Conservation (phyloP, 2,888 invertebrate genomes). For the Rosalia funebris region DNA sequence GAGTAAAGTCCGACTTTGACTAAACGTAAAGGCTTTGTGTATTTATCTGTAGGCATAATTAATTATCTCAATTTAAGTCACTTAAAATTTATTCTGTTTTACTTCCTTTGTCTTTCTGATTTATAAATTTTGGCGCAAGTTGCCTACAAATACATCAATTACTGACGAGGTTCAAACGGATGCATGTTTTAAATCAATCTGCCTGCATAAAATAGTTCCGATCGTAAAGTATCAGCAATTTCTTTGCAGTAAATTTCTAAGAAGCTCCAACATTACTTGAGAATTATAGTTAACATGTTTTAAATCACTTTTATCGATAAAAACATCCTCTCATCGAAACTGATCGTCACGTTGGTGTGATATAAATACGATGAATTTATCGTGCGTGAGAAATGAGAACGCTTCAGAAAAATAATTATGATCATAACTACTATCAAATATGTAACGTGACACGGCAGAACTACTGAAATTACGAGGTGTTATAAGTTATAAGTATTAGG, state of each 20-base stretch:
- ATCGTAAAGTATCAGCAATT: conserved; percentile 7
- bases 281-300: conserved; percentile 1
- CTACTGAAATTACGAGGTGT: conserved; percentile 3
- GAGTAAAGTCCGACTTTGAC: background rate
- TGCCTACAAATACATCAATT: conserved; percentile 6
- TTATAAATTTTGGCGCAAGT: conserved; percentile 6
- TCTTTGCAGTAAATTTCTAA: conserved; percentile 10
- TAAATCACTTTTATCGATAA: conserved; percentile 11
- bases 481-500: no score
- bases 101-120: conserved; percentile 7
- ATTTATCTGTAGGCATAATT: conserved; percentile 1
- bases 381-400: conserved; percentile 18
- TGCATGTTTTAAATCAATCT: conserved; percentile 18
- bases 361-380: conserved; percentile 17
- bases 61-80: conserved; percentile 3
- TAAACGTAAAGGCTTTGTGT: background rate
- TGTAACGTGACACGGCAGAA: conserved; percentile 7
- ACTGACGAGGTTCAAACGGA: conserved; percentile 3
- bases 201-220: background rate
- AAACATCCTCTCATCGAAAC: conserved; percentile 17
- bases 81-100: conserved; percentile 3
- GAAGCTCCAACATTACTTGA: conserved; percentile 9
- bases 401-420: no score
- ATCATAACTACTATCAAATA: conserved; percentile 5
- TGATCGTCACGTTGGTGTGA: conserved; percentile 12